A percentile compares a stretch with the other conserved stretches of the same genome.
phyloP scores from a whole-genome alignment of 1,140 invertebrate genomes.

The Globodera ellingtonae region DNA sequence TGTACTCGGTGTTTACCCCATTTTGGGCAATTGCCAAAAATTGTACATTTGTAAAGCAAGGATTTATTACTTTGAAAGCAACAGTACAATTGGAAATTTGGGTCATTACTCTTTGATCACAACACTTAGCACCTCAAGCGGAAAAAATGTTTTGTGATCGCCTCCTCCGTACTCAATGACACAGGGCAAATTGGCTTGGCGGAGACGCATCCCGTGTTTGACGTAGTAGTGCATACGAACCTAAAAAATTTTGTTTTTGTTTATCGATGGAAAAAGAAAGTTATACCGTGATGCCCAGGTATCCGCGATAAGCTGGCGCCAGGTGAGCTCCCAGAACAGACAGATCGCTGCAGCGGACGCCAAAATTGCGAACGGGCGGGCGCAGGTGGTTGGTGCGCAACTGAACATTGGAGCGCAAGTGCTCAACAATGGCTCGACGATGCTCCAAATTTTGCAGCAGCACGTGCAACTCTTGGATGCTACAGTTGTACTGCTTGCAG shows the following conservation, averaged over 20 bases:
- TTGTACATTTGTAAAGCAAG: not conserved
- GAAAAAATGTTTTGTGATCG: not conserved
- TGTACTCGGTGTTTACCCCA: slow-evolving; percentile 7
- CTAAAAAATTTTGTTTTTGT: not conserved
- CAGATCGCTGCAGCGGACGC: no score
- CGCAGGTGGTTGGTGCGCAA: no score
- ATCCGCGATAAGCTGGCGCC: slow-evolving; percentile 5
- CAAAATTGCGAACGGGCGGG: no score
- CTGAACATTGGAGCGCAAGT: no score
- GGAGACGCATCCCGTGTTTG: not conserved
- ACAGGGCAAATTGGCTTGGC: slow-evolving; percentile 2
- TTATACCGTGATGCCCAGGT: slow-evolving; percentile 12
- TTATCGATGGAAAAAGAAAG: not conserved
- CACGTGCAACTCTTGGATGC: not conserved
- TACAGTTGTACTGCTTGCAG: not conserved
- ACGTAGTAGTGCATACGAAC: slow-evolving; percentile 6
- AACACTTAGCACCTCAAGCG: slow-evolving; percentile 1
- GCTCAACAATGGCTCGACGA: no score
- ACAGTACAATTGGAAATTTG: slow-evolving; percentile 14
- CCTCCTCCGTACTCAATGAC: slow-evolving; percentile 2
- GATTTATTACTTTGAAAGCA: not conserved
- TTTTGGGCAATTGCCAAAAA: not conserved
- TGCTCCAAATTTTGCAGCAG: no score
- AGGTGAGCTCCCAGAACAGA: not conserved
- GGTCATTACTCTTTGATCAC: not conserved